A percentile compares a stretch with the other conserved stretches of the same genome.
Conservation (phyloP, 2,113 vertebrate genomes). For the Struthidea cinerea region DNA sequence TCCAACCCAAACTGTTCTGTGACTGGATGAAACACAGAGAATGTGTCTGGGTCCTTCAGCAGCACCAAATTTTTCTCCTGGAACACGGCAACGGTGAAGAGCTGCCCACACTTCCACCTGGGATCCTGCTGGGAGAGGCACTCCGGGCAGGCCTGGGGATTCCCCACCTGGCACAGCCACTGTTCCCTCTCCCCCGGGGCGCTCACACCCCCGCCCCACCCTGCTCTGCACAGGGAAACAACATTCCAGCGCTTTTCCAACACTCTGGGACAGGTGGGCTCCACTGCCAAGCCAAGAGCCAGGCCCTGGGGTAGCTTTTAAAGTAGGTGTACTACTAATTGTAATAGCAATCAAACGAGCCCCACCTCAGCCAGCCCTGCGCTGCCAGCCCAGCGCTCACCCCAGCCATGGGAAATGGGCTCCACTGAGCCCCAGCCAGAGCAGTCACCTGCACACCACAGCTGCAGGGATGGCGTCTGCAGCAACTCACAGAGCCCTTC, state of each 20-base stretch:
- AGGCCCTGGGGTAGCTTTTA: not conserved
- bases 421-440: too few species aligned
- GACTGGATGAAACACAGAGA: rapidly evolving
- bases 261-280: not conserved
- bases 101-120: rapidly evolving
- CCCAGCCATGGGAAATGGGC: too few species aligned
- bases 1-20: not conserved
- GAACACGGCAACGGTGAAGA: not conserved
- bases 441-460: not conserved
- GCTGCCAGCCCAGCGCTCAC: rapidly evolving
- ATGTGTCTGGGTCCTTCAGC: rapidly evolving
- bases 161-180: not conserved
- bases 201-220: not conserved
- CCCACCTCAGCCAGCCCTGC: rapidly evolving
- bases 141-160: not conserved
- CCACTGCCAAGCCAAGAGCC: not conserved
- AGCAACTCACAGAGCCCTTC: not conserved
- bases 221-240: not conserved
- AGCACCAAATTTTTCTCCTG: not conserved
- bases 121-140: not conserved
- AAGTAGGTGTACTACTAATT: rapidly evolving
- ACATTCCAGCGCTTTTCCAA: rapidly evolving
- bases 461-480: not conserved
- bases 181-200: rapidly evolving
- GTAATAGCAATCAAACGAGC: rapidly evolving